Percentiles rank a stretch among this genome's conserved stretches.
These are phyloP conservation scores for Cherax destructor DNA, from an alignment of 1,140 invertebrate species.

Conservation along the genomic window DNA sequence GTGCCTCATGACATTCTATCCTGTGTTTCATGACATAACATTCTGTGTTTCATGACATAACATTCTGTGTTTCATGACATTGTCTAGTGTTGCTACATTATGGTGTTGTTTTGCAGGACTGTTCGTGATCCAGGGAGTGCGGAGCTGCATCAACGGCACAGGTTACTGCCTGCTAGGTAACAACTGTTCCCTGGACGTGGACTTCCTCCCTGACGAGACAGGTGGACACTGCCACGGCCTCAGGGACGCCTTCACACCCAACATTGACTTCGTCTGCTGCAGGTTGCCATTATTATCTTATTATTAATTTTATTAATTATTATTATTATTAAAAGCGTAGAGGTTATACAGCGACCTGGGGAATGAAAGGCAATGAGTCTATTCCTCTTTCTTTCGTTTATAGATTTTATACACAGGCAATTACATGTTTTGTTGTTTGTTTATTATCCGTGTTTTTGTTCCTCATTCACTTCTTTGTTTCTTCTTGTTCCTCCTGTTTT, in stretches of 20 bases:
- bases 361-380: no score
- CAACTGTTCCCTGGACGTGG: slow-evolving; percentile 75
- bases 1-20: no score
- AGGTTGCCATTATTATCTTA: not conserved
- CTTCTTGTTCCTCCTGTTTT: no score
- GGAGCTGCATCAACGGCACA: slow-evolving; percentile 74
- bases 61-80: not conserved
- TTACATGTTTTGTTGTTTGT: no score
- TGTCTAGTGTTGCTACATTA: not conserved
- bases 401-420: no score
- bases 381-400: no score
- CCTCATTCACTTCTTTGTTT: no score
- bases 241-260: slow-evolving; percentile 76
- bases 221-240: slow-evolving; percentile 76
- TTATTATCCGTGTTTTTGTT: no score
- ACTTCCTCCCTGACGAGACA: slow-evolving; percentile 75
- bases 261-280: slow-evolving; percentile 76
- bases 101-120: slow-evolving; percentile 73
- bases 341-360: no score
- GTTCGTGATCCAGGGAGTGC: slow-evolving; percentile 77
- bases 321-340: no score
- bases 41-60: no score
- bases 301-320: no score
- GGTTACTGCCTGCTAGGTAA: slow-evolving; percentile 76
- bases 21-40: not conserved